Evolutionary conservation across 2,888 invertebrate genomes (phyloP), one percentile per base, ranked within the genome.

Genomic region (Dynastes hyllus): DNA sequence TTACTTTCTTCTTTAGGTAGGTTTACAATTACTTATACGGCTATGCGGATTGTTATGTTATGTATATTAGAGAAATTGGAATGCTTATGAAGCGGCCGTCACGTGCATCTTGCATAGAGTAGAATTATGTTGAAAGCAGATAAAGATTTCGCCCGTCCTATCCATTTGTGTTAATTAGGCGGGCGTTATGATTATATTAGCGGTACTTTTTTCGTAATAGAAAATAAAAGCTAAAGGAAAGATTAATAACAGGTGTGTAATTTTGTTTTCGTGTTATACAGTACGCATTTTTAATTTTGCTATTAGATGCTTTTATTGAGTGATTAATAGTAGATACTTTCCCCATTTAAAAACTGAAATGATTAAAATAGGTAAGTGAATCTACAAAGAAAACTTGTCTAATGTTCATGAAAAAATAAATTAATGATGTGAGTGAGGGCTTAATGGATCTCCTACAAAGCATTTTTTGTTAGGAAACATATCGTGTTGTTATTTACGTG

Each of bases 51-150:
- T 45, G 22, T 69, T 51, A 6, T 9, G 5, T 27, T 69, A 69
- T 69, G 69, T 51, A 29, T 69, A 51, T 29, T 51, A 69, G 69
- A 69, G 69, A 69, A 69, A 69, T 69, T 69, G 13, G 69, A 69
- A 66, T 69, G 22, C 69, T 69, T 27, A 51, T 11, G 13, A 51
- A 51, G 11, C 8, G 27, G 22, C 6, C 22, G 27, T 69, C 69
- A 69, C 69, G 69, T 51, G 51, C 29, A 16, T 66, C 16, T n/a
- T 16, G 8, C 3, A 2, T 53, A 53, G 13, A 29, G 9, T 27
- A 45, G 6, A n/a, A 9, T 66, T 69, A 69, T 51, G 69, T 69
- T 51, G 69, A 69, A 69, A 69, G 29, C 63, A 32, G 63, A 50
- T 8, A 51, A 50, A 51, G 29, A 51, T 51, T 69, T 69, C 69